These are phyloP conservation scores for Crenuchus spilurus DNA, from an alignment of 2,797 vertebrate species.

Conservation along the genomic window DNA sequence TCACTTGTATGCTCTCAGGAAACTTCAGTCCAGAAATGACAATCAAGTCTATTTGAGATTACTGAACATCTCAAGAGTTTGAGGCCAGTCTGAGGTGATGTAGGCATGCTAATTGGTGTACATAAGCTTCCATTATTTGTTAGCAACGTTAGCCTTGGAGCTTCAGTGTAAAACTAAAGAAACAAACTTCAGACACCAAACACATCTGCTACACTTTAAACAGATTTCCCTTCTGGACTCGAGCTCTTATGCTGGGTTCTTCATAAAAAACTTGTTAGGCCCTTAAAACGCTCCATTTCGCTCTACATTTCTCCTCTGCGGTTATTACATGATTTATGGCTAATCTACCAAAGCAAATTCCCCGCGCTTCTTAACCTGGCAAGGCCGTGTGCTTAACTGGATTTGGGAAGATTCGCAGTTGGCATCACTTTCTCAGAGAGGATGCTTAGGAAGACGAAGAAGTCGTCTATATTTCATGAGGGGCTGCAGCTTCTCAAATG, in stretches of 20 bases:
- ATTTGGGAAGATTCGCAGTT: slow-evolving; percentile 65
- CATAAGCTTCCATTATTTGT: too few species aligned
- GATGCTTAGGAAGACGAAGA: background rate
- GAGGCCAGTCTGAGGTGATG: too few species aligned
- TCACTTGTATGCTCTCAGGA: too few species aligned
- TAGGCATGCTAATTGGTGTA: background rate
- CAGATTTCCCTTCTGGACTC: background rate
- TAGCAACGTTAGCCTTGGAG: too few species aligned
- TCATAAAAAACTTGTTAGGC: background rate
- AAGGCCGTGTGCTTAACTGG: slow-evolving; percentile 67
- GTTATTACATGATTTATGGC: slow-evolving; percentile 78
- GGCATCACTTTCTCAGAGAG: slow-evolving; percentile 57
- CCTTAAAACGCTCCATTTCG: slow-evolving; percentile 40
- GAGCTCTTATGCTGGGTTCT: background rate
- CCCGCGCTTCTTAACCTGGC: slow-evolving; percentile 71
- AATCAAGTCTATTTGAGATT: too few species aligned
- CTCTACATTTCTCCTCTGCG: slow-evolving; percentile 68
- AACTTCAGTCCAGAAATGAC: too few species aligned
- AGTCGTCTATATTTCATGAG: background rate
- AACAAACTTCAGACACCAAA: too few species aligned
- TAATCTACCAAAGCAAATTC: slow-evolving; percentile 77
- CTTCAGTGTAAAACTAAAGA: too few species aligned
- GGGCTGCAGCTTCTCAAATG: too few species aligned
- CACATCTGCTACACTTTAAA: background rate
- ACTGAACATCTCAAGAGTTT: too few species aligned